Base-by-base conservation (phyloP, 2,113 vertebrate genomes). In the Bostrychus sinensis region DNA sequence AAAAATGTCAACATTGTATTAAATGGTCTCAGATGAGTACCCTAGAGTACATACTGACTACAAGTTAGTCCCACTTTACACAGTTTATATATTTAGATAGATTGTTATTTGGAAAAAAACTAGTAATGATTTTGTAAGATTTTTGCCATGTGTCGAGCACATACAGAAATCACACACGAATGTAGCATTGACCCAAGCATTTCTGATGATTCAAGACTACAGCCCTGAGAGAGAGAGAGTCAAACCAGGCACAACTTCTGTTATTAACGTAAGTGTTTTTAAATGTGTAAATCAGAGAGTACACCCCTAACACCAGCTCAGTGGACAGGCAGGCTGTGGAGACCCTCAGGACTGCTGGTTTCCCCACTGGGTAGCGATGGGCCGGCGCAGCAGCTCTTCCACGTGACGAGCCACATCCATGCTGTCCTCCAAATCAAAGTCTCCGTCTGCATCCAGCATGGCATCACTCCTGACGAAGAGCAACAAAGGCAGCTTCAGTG, bases 331-430 rank as follows among this genome's bases (percentile, higher is more conserved):
- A 16, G 39, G 43, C 1, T 14, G 8, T 37, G 57, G 92, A 81
- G 90, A 28, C 64, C 50, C 81, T 98, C 94, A 97, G 30, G 95
- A 95, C 85, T 96, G 96, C 0, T 96, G 96, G 22, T 89, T 93
- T 62, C 93, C 95, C 96, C 91, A 98, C 86, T 97, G 95, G 87
- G 85, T 91, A 64, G 94, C 95, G 80, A 96, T 90, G 0, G 96
- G 96, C 58, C 97, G 89, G 51, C 96, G 92, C 41, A 99, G 90
- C 72, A 98, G 92, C 66, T 98, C 96, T 78, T 98, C 96, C 63
- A 98, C 94, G 0, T 98, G 96, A 36, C 94, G 89, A 0, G 96
- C 96, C 36, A 99, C 96, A 1, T 99, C 97, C 91, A 98, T 96
- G 28, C 93, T 95, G 87, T 98, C 96, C 0, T 97, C 96, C 76